Conservation (phyloP, 2,797 vertebrate species). For the Xenops minutus region DNA sequence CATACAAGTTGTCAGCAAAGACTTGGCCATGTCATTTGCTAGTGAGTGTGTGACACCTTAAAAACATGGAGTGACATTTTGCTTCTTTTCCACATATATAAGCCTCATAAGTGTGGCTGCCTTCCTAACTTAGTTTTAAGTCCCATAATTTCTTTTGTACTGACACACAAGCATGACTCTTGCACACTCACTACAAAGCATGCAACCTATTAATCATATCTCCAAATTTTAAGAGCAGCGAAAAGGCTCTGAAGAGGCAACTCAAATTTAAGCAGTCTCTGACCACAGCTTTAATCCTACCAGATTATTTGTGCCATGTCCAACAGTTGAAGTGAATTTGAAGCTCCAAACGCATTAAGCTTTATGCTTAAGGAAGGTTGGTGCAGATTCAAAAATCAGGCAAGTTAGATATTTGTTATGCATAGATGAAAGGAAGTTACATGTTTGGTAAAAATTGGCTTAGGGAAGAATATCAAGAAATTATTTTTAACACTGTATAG, state of each 20-base stretch:
- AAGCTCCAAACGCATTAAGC: neutral
- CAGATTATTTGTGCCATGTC: neutral
- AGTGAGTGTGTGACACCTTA: neutral
- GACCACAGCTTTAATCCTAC: neutral
- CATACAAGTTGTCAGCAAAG: neutral
- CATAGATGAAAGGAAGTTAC: neutral
- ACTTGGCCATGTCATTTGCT: neutral
- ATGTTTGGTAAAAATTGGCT: neutral
- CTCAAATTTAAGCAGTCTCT: neutral
- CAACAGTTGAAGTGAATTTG: neutral
- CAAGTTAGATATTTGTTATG: neutral
- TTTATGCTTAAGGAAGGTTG: neutral
- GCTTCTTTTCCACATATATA: fast-evolving
- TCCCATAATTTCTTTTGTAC: neutral
- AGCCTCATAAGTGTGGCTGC: neutral
- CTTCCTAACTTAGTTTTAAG: neutral
- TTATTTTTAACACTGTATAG: neutral
- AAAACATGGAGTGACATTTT: neutral
- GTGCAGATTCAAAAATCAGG: neutral
- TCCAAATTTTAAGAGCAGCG: neutral
- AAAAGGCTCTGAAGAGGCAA: neutral
- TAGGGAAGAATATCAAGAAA: neutral
- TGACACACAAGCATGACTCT: neutral
- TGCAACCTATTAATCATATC: neutral
- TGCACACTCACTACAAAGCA: neutral